Base-by-base conservation (phyloP, 2,888 invertebrate species). In the Lordiphosa andalusiaca region DNA sequence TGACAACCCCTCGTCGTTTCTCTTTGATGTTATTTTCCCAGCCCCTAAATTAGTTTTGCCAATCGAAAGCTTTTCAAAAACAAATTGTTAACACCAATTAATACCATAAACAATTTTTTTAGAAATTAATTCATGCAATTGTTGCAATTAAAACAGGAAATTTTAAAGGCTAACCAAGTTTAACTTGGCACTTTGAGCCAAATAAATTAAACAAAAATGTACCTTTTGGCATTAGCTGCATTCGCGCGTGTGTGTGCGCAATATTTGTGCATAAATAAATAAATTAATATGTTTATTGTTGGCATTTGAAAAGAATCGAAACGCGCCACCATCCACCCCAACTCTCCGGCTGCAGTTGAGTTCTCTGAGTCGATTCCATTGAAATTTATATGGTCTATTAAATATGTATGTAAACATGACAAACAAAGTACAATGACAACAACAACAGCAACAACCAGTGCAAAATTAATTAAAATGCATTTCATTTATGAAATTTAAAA, bases 401-500 rank as follows among this genome's bases (percentile, higher is more conserved):
- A 76, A 84, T 77, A 76, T 76, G 58, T 71, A 84, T 76, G 76
- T 84, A 71, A 76, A 84, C 84, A 63, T 46, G 62, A 65, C 63
- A 65, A 65, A 66, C 50, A 68, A 84, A 73, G 60, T 71, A 16
- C 16, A 16, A 16, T 16, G 16, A 16, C 16, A 16, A 16, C 38
- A 19, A 5, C 40, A 57, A n/a, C 35, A 42, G n/a, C 57, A 52
- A 70, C 57, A 52, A 70, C 48, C 67, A 69, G 56, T 75, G 60
- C 62, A 71, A 82, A 74, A 82, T 78, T 78, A 84, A 78, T 78
- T 78, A 83, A 78, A 78, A 78, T 65, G 67, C 81, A 78, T 84
- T 84, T 84, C 53, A 76, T 84, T 84, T 84, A 82, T 77, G 65
- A 81, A 67, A 77, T 73, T 76, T 70, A 47, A 42, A 52, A 41